Evolutionary conservation across 2,113 vertebrate genomes (phyloP).

Genomic region (Marcusenius ussheri): DNA sequence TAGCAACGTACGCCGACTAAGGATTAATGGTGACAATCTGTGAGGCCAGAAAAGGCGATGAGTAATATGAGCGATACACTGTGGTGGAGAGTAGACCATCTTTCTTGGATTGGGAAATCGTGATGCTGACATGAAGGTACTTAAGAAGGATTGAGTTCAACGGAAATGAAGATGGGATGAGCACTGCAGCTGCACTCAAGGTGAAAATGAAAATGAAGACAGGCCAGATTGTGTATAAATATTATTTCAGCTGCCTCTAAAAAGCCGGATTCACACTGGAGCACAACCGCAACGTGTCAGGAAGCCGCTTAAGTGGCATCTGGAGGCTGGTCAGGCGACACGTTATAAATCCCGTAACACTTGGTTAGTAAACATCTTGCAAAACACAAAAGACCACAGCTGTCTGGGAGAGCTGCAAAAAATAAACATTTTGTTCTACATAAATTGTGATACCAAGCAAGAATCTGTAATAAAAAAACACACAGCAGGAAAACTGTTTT

Average conservation of each 20-base stretch:
- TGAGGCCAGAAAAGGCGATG: background rate
- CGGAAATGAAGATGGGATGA: background rate
- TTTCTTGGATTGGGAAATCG: background rate
- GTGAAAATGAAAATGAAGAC: background rate
- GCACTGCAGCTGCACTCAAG: background rate
- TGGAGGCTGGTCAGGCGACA: background rate
- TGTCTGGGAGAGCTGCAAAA: background rate
- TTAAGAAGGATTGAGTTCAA: background rate
- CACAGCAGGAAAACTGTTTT: background rate
- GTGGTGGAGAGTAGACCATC: background rate
- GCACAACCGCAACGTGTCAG: background rate
- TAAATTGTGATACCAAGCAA: background rate
- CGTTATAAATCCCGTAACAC: background rate
- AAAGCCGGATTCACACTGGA: background rate
- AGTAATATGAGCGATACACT: background rate
- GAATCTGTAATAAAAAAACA: background rate
- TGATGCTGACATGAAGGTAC: background rate
- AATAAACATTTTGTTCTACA: constrained; percentile 4
- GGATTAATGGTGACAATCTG: background rate
- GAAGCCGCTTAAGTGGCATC: background rate
- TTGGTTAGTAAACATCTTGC: background rate
- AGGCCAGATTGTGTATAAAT: background rate
- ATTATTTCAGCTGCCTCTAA: background rate
- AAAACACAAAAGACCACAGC: background rate
- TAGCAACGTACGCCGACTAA: background rate